Evolutionary conservation across 2,113 vertebrate species (phyloP), one percentile per base, ranked within the genome.

Genomic region (Sterrhoptilus dennistouni): DNA sequence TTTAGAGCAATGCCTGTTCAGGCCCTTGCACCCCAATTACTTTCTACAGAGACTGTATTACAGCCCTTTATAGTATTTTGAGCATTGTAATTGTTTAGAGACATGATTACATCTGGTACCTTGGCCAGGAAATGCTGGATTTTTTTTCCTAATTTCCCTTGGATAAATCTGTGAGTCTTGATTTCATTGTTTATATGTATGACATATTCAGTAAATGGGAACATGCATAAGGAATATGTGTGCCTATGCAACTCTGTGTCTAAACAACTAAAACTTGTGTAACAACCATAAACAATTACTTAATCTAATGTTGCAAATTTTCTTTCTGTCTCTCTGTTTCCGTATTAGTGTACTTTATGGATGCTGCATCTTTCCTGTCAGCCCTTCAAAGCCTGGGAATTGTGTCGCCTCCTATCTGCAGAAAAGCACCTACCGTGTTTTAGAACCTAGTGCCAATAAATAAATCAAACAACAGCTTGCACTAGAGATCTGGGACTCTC

Each of bases 381-480:
- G 36, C 23, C 38, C 40, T 89, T 91, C 70, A 91, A 94, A 94
- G 74, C 50, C 63, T 65, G 61, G 22, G 36, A 82, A 87, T 35
- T 49, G 29, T 15, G n/a, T 61, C 45, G 91, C 40, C 50, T 92
- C 44, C 80, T 76, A 60, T 65, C 56, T 71, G 61, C 40, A 44
- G 52, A 87, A 86, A 91, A 89, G 28, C 60, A 93, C 72, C 53
- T 75, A 89, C 56, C 5, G 4, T 25, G 35, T 82, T 93, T 95
- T 68, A 92, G 74, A 93, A 71, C 25, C n/a, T 64, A 11, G 5
- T 87, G 94, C 87, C 87, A 95, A 91, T 68, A 89, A 93, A 95
- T 82, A 95, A 91, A 93, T 87, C 80, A 71, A 90, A 91, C 60
- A 82, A 79, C 68, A 92, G 77, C 68, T 88, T 80, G 71, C 53